phyloP scores from a whole-genome alignment of 2,113 vertebrate species.

The Dicentrarchus labrax region DNA sequence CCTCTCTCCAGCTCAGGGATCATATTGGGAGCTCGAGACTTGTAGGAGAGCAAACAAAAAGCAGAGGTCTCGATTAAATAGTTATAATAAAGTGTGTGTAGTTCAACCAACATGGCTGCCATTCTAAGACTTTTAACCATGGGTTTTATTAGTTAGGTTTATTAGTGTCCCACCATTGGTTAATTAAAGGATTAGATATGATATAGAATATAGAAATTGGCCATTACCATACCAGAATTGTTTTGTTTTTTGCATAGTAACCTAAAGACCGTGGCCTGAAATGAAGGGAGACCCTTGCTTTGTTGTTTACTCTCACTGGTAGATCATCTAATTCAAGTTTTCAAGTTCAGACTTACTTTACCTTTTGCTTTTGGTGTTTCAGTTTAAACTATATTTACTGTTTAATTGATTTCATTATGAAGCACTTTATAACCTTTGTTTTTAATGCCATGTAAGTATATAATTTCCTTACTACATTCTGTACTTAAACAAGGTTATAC shows the following conservation, averaged over 20 bases:
- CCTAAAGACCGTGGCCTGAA: neutral
- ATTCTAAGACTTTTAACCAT: neutral
- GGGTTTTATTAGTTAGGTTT: neutral
- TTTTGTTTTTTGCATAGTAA: no score
- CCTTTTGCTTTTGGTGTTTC: neutral
- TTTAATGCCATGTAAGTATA: neutral
- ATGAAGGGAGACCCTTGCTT: neutral
- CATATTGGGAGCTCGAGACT: neutral
- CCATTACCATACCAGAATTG: no score
- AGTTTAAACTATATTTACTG: no score
- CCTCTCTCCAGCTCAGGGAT: neutral
- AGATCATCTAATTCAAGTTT: neutral
- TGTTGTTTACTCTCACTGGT: neutral
- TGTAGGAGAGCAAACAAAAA: slow-evolving; percentile 18
- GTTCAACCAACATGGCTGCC: neutral
- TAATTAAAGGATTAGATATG: neutral
- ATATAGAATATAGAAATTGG: no score
- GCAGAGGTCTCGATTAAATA: neutral
- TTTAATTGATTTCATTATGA: neutral
- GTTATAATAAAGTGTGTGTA: neutral
- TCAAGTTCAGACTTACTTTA: neutral
- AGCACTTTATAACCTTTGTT: neutral
- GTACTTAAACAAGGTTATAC: neutral
- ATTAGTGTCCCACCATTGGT: neutral
- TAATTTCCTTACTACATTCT: neutral